These are phyloP conservation scores for Channa argus DNA, from an alignment of 2,113 vertebrate species.

Conservation along the genomic window DNA sequence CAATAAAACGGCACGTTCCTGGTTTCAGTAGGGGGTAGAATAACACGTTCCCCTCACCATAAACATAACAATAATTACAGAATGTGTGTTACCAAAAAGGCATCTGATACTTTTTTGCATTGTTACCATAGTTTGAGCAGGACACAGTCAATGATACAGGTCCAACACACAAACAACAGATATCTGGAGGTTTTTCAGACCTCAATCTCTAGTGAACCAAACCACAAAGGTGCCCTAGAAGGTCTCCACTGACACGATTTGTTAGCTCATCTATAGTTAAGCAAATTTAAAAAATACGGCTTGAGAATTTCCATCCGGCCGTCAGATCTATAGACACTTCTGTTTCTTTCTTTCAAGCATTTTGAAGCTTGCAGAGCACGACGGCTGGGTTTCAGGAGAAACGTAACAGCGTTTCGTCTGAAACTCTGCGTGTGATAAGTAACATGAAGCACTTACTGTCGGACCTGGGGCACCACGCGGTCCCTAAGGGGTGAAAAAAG, in stretches of 20 bases:
- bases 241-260: background rate
- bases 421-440: background rate
- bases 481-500: slow-evolving; percentile 81
- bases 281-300: slow-evolving; percentile 7
- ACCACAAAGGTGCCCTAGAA: background rate
- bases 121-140: slow-evolving; percentile 26
- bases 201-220: background rate
- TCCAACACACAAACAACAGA: slow-evolving; percentile 10
- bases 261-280: background rate
- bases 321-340: no score
- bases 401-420: background rate
- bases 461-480: slow-evolving; percentile 90
- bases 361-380: background rate
- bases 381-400: background rate
- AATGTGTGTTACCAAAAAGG: slow-evolving; percentile 39
- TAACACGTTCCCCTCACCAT: slow-evolving; percentile 51
- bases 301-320: background rate
- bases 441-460: slow-evolving; percentile 83
- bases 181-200: background rate
- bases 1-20: slow-evolving; percentile 66
- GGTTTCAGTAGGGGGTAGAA: slow-evolving; percentile 34
- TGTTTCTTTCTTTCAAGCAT: background rate
- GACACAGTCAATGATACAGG: slow-evolving; percentile 23
- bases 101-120: slow-evolving; percentile 15
- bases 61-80: slow-evolving; percentile 45